Conservation (phyloP, 2,797 vertebrate genomes). For the Paguma larvata region DNA sequence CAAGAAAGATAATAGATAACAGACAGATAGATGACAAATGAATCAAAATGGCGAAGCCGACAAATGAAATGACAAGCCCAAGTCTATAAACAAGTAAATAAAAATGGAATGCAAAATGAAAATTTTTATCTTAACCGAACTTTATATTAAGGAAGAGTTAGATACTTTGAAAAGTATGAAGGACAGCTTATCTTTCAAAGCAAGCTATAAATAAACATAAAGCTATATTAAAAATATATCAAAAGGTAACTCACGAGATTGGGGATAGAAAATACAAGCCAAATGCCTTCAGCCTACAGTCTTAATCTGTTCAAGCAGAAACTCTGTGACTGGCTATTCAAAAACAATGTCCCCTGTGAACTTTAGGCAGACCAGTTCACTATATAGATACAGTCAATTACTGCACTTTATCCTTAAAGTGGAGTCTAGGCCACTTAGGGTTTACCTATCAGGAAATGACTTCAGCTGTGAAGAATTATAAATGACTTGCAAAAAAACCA, state of each 20-base stretch:
- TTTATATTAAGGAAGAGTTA: constrained; percentile 47
- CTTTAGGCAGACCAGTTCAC: not conserved
- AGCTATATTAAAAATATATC: not conserved
- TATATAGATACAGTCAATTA: not conserved
- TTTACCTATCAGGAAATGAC: constrained; percentile 3
- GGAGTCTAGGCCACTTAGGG: not conserved
- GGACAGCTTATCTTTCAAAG: not conserved
- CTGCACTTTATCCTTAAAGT: not conserved
- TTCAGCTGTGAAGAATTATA: constrained; percentile 45
- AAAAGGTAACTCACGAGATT: constrained; percentile 3
- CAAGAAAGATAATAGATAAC: not conserved
- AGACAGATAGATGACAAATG: not conserved
- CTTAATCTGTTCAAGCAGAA: not conserved
- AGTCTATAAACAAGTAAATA: constrained; percentile 37
- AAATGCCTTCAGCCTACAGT: not conserved
- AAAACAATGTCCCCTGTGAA: not conserved
- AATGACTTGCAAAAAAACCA: not conserved
- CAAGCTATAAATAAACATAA: constrained; percentile 39
- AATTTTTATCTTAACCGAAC: constrained; percentile 1
- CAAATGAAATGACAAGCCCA: not conserved
- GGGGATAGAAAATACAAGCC: constrained; percentile 3
- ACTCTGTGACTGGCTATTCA: not conserved
- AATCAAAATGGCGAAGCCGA: constrained; percentile 12
- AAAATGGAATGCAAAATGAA: constrained; percentile 5
- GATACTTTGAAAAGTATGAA: not conserved